These are phyloP conservation scores for Trichonephila inaurata DNA, from an alignment of 1,140 invertebrate genomes.

Conservation along the genomic window DNA sequence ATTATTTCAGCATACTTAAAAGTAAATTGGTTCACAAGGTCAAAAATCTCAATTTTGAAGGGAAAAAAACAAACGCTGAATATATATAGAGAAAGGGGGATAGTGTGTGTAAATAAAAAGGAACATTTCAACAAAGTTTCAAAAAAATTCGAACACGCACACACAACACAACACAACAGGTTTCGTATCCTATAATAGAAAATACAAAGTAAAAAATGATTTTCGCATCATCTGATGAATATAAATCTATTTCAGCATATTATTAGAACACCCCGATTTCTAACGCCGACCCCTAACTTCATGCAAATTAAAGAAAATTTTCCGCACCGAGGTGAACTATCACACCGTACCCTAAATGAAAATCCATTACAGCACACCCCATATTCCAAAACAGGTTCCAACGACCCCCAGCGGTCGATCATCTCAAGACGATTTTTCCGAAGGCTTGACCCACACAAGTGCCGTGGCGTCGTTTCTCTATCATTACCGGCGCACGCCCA, in stretches of 20 bases:
- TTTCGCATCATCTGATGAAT: constrained; percentile 15
- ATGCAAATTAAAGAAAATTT: constrained; percentile 37
- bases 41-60: too few relatives aligned
- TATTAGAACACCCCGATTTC: constrained; percentile 42
- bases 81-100: too few relatives aligned
- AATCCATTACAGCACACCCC: constrained; percentile 28
- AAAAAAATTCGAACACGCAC: too few relatives aligned
- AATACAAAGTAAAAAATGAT: not conserved
- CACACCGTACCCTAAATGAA: constrained; percentile 19
- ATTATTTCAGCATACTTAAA: too few relatives aligned
- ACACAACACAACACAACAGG: not conserved
- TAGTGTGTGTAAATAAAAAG: too few relatives aligned
- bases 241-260: not conserved
- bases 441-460: not conserved
- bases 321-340: constrained; percentile 13
- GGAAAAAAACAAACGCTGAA: too few relatives aligned
- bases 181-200: not conserved
- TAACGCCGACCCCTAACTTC: not conserved
- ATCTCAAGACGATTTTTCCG: constrained; percentile 8
- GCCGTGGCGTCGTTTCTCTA: not conserved
- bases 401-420: constrained; percentile 10
- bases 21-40: too few relatives aligned
- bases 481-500: constrained; percentile 34
- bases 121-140: too few relatives aligned
- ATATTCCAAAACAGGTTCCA: constrained; percentile 16